These are phyloP conservation scores for Falcaria lacertinaria DNA, from an alignment of 2,888 invertebrate species.

Conservation along the genomic window DNA sequence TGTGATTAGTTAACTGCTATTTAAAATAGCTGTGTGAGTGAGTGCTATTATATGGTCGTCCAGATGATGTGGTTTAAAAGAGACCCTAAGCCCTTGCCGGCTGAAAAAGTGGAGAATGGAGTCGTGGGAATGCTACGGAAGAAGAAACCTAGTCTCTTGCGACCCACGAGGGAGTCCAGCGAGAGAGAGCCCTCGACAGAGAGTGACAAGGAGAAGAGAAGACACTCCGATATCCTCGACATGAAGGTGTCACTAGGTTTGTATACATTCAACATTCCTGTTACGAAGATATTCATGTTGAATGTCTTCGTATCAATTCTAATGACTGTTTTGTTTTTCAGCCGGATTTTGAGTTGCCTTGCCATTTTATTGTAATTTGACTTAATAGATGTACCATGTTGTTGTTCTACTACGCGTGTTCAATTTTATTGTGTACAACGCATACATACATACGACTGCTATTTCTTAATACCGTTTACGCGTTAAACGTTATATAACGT, in stretches of 20 bases:
- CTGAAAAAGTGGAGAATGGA: conserved; percentile 58
- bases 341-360: conserved; percentile 26
- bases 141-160: conserved; percentile 60
- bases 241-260: conserved; percentile 68
- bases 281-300: too few species aligned
- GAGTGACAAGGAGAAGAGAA: conserved; percentile 66
- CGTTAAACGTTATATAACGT: too few species aligned
- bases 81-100: conserved; percentile 60
- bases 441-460: too few species aligned
- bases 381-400: too few species aligned
- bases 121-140: conserved; percentile 58
- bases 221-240: conserved; percentile 70
- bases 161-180: conserved; percentile 67
- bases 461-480: too few species aligned
- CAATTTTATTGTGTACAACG: too few species aligned
- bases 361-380: conserved; percentile 21
- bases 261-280: too few species aligned
- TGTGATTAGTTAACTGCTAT: conserved; percentile 4
- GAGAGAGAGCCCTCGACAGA: conserved; percentile 72
- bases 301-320: too few species aligned
- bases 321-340: background rate
- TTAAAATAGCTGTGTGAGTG: conserved; percentile 8
- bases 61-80: conserved; percentile 75
- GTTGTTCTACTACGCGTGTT: too few species aligned
- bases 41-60: conserved; percentile 28